A percentile compares a stretch with the other conserved stretches of the same genome.
Conservation (phyloP, 1,140 invertebrate genomes). For the Phenacoccus solenopsis region DNA sequence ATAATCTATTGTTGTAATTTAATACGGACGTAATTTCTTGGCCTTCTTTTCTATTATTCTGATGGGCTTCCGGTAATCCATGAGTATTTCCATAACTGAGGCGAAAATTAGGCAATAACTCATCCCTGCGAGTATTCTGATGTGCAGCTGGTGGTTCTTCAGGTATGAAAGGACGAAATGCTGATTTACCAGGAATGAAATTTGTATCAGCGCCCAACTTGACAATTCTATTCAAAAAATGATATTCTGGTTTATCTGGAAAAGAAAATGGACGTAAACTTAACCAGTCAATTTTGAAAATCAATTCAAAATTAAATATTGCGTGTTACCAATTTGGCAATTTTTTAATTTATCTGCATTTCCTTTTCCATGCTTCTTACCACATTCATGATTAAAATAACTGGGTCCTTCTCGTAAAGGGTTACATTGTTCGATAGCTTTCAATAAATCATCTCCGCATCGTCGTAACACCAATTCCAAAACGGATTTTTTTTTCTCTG, state of each 20-base stretch:
- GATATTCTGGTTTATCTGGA: neutral
- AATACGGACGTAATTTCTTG: neutral
- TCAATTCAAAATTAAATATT: too few relatives aligned
- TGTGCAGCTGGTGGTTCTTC: conserved; percentile 22
- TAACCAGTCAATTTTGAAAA: too few relatives aligned
- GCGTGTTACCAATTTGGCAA: neutral
- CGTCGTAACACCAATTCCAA: conserved; percentile 73
- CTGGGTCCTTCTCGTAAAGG: conserved; percentile 9
- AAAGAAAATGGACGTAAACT: too few relatives aligned
- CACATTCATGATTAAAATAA: neutral
- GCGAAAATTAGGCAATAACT: neutral
- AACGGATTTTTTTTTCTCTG: conserved; percentile 70
- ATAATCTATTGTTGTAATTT: conserved; percentile 7
- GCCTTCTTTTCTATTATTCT: neutral
- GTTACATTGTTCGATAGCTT: conserved; percentile 52
- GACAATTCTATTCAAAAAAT: neutral
- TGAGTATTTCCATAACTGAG: neutral
- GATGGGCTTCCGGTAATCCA: conserved; percentile 3
- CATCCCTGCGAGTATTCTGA: conserved; percentile 20
- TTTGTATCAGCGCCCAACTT: neutral
- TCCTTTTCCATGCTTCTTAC: neutral
- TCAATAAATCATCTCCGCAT: conserved; percentile 73
- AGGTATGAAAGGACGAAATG: conserved; percentile 19
- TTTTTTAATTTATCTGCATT: neutral
- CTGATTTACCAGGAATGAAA: neutral